Evolutionary conservation across 2,797 vertebrate species (phyloP), one percentile per base, ranked within the genome.

Genomic region (Cygnus olor): DNA sequence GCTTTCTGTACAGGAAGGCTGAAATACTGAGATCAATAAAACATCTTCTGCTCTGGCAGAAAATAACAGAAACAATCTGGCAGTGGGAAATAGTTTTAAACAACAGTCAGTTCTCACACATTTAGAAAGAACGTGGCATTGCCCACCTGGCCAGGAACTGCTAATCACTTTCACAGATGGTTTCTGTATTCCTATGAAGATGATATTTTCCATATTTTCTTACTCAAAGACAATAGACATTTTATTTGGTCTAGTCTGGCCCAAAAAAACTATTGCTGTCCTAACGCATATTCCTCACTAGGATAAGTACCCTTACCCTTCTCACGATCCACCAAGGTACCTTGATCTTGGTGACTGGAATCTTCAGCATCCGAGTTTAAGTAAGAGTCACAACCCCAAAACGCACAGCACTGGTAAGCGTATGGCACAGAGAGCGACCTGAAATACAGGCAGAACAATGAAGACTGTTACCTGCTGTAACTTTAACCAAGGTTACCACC

Each of bases 331-430:
- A 69, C 21, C 73, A 91, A 70, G 68, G 90, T 81, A 72, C 95
- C 96, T 77, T 97, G 96, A 86, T 96, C 98, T 85, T 98, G 99
- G 91, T 97, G 98, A 58, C 80, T 82, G 47, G 98, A 97, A 53
- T 98, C 98, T 70, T 98, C 98, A 54, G 98, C 96, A 25, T 98
- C 97, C 19, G 98, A 97, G 93, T 97, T 98, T 20, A 95, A 93
- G 4, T 98, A 96, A 47, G 98, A 98, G 90, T 99, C 98, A 94
- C 99, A 99, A 24, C 98, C 98, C 92, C 99, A 98, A 94, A 99
- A 99, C 1, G 99, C 99, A 97, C 99, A 99, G 97, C 99, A 99
- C 96, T 99, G 99, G 97, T 99, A 99, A 80, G 99, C 99, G 54
- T 99, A 99, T 0, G 99, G 99, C 68, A 99, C 98, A 28, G 99